Evolutionary conservation across 2,888 invertebrate species (phyloP).

Genomic region (Acanthopleura granulata): DNA sequence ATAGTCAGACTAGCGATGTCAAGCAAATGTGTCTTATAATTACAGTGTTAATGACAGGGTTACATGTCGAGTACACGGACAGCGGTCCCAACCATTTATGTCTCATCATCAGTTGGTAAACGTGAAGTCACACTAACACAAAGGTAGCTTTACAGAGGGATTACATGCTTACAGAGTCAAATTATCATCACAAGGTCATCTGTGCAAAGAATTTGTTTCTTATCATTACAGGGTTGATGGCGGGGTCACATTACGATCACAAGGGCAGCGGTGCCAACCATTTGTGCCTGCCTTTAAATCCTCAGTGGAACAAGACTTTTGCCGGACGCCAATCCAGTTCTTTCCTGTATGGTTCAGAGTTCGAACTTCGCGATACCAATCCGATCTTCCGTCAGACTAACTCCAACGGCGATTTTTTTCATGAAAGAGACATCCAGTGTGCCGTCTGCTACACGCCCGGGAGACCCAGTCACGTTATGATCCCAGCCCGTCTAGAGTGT

Average conservation of each 20-base stretch:
- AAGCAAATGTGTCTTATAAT: no score
- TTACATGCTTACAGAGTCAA: no score
- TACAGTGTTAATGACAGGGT: no score
- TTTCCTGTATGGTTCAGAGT: not conserved
- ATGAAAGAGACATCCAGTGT: not conserved
- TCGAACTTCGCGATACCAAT: not conserved
- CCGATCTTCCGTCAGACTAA: not conserved
- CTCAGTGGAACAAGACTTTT: conserved; percentile 2
- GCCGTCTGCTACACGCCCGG: not conserved
- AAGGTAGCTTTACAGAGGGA: no score
- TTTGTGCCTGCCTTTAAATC: not conserved
- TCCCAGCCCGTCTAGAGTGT: not conserved
- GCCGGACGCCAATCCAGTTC: not conserved
- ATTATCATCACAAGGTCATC: no score
- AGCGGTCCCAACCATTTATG: no score
- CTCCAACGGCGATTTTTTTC: not conserved
- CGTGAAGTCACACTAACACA: no score
- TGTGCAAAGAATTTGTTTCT: no score
- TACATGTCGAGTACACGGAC: no score
- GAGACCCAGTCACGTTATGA: not conserved
- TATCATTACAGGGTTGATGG: not conserved
- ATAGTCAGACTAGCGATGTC: no score
- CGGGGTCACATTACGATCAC: not conserved
- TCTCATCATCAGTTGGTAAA: no score
- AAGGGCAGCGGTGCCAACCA: not conserved